These are phyloP conservation scores for Enteromius afrohamiltoni DNA, from an alignment of 2,797 vertebrate species.

Conservation along the genomic window DNA sequence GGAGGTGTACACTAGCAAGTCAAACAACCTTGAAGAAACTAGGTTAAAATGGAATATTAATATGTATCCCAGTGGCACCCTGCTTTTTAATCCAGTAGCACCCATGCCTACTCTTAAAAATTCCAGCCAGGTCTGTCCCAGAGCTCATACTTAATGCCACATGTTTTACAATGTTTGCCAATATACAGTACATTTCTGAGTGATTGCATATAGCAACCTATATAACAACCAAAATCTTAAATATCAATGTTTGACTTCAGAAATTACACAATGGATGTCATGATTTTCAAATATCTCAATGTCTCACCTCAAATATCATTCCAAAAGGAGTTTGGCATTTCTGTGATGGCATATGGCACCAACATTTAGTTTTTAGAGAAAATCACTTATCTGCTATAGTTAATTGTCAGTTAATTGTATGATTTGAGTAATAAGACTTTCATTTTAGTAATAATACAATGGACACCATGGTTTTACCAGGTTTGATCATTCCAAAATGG, in stretches of 20 bases:
- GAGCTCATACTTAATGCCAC: background rate
- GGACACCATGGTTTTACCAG: background rate
- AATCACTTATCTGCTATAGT: background rate
- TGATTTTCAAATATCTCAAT: too few species aligned
- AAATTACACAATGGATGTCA: background rate
- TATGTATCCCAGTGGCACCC: background rate
- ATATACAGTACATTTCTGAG: background rate
- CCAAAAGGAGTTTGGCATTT: background rate
- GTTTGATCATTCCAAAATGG: background rate
- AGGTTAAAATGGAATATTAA: background rate
- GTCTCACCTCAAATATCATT: background rate
- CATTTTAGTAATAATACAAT: background rate
- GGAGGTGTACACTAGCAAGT: constrained; percentile 8
- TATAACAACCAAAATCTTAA: background rate
- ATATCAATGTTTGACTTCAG: background rate
- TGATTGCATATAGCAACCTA: background rate
- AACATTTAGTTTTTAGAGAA: background rate
- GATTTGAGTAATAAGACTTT: background rate
- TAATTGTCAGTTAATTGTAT: background rate
- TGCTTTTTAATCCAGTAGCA: background rate
- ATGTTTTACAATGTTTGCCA: background rate
- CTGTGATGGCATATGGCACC: background rate
- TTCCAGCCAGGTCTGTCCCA: background rate
- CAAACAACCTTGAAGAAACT: background rate
- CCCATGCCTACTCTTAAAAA: background rate